Conservation (phyloP, 2,113 vertebrate species). For the Laticauda laticaudata region DNA sequence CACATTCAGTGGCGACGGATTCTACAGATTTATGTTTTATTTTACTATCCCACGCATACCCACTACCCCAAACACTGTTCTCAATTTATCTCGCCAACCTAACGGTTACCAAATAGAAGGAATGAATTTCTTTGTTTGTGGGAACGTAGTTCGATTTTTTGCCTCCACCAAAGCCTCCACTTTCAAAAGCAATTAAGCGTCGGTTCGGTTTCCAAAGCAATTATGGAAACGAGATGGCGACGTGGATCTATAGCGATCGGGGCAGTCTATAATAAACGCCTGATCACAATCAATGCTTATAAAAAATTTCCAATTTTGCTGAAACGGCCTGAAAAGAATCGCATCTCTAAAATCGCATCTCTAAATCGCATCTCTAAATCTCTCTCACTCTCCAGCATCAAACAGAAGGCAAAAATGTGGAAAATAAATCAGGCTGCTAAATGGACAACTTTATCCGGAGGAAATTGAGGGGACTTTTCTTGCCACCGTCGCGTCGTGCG, state of each 20-base stretch:
- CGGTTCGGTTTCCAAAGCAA: not conserved
- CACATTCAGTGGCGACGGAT: not conserved
- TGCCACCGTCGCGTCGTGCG: constrained; percentile 27
- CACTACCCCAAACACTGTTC: no score
- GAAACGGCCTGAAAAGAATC: not conserved
- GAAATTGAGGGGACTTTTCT: constrained; percentile 24
- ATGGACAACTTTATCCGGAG: not conserved
- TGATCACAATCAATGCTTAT: not conserved
- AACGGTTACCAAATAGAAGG: not conserved
- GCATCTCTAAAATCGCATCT: accelerated
- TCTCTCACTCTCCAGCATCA: not conserved
- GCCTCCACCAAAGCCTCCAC: accelerated
- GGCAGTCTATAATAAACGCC: not conserved
- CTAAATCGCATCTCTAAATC: not conserved
- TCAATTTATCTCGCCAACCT: not conserved
- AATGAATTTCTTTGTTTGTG: not conserved
- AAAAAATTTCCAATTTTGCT: not conserved
- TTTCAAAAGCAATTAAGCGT: not conserved
- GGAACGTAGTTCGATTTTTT: not conserved
- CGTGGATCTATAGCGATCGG: not conserved
- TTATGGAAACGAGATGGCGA: accelerated
- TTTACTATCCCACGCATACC: not conserved
- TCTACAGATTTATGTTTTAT: not conserved
- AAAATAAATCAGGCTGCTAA: not conserved
- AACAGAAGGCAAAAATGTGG: not conserved